phyloP scores from a whole-genome alignment of 2,113 vertebrate species.

The Pardalotus punctatus region DNA sequence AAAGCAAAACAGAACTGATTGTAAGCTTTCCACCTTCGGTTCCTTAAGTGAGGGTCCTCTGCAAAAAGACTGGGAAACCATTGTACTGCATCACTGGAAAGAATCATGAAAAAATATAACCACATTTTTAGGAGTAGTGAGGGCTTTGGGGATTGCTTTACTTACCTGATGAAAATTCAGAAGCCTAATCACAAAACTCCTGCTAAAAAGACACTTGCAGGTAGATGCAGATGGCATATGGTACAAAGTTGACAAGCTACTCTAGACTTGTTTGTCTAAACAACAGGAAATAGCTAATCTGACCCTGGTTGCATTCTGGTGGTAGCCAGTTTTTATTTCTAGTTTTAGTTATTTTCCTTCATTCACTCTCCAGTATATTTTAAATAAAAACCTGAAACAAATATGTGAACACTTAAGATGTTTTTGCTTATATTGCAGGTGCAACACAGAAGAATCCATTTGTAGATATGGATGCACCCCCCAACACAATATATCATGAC shows the following conservation, averaged over 20 bases:
- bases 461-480: not conserved
- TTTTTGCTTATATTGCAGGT: slow-evolving; percentile 60
- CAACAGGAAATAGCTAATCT: not conserved
- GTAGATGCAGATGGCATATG: not conserved
- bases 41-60: not conserved
- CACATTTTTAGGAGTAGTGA: not conserved
- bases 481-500: not conserved
- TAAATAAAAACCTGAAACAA: not conserved
- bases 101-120: not conserved
- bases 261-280: not conserved
- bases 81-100: not conserved
- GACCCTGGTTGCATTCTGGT: not conserved
- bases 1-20: not conserved
- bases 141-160: not conserved
- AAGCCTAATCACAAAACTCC: not conserved
- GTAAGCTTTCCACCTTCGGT: not conserved
- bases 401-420: not conserved
- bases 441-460: not conserved
- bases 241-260: not conserved
- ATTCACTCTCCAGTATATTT: not conserved
- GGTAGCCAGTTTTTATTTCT: not conserved
- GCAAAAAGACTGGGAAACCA: not conserved
- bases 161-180: not conserved
- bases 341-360: not conserved
- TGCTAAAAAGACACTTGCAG: not conserved